Evolutionary conservation across 2,888 invertebrate species (phyloP).

Genomic region (Bibio marci): DNA sequence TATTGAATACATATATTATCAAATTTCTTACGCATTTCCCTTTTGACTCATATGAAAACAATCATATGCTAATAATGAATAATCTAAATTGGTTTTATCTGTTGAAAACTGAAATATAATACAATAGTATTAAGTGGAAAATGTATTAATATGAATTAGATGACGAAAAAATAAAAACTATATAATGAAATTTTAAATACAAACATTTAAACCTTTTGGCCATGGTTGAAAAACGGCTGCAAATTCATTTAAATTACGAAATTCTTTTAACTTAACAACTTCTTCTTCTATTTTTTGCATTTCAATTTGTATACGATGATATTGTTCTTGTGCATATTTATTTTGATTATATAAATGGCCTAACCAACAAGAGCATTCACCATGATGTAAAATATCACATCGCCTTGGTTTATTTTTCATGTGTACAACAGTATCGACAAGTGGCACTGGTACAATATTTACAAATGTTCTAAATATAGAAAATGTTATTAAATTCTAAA

Average conservation of each 20-base stretch:
- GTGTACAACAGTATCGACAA: constrained; percentile 11
- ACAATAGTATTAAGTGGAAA: too few species aligned
- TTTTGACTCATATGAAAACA: constrained; percentile 41
- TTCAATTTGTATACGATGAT: constrained; percentile 11
- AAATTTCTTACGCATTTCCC: constrained; percentile 31
- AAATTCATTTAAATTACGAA: constrained; percentile 32
- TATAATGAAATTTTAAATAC: too few species aligned
- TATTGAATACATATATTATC: too few species aligned
- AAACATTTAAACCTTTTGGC: constrained; percentile 14
- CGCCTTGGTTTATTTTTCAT: constrained; percentile 12
- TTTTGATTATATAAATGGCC: constrained; percentile 12
- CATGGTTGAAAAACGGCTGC: constrained; percentile 32
- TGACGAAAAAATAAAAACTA: too few species aligned
- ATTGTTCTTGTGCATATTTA: constrained; percentile 11
- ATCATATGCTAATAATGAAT: constrained; percentile 32
- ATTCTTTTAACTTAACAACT: constrained; percentile 28
- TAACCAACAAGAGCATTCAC: constrained; percentile 14
- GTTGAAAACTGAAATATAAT: constrained; percentile 6
- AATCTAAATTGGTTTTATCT: constrained; percentile 25
- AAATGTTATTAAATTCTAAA: neutral
- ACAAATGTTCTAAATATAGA: constrained; percentile 29
- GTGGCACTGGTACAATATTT: constrained; percentile 30
- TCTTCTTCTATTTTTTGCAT: constrained; percentile 25
- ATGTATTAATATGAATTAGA: too few species aligned
- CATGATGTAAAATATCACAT: constrained; percentile 13